Evolutionary conservation across 2,113 vertebrate species (phyloP), one percentile per base, ranked within the genome.

Genomic region (Camelus bactrianus): DNA sequence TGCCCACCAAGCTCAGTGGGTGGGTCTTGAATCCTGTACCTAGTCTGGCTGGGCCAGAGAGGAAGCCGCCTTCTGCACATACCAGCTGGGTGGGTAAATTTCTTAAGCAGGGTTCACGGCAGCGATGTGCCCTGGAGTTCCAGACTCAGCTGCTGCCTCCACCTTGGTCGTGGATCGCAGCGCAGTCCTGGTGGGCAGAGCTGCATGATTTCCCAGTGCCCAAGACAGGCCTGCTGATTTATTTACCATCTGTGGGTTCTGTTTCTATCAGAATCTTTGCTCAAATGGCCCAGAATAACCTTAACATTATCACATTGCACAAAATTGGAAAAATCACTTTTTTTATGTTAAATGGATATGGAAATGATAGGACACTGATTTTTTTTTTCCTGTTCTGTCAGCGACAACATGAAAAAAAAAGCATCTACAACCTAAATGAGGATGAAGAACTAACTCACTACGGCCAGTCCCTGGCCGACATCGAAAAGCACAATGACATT

Each of bases 371-470:
- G 6, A 54, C 92, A 50, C 54, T 96, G 58, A 90, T 86, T 89
- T 28, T 88, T 17, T 80, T 65, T 83, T 75, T 50, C 56, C 87
- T 11, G 32, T 96, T 64, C 60, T 94, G 56, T 60, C 96, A 99
- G 99, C 99, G 99, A 79, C 97, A 97, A 87, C 99, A 99, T 2
- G 99, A 99, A 12, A 99, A 99, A 97, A 99, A 99, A 97, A 99
- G 98, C 48, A 92, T 99, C 77, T 99, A 99, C 97, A 99, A 99
- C 96, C 98, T 99, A 88, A 99, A 99, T 28, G 99, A 99, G 97
- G 99, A 99, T 15, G 99, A 99, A 86, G 99, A 99, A 83, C 98
- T 99, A 89, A 99, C 99, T 76, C 99, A 99, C 96, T 99, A 99
- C 28, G 99, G 99, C 73, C 99, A 99, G 70, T 99, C 99, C 9